These are phyloP conservation scores for Cephus rjabovi DNA, from an alignment of 2,888 invertebrate genomes.

Conservation along the genomic window DNA sequence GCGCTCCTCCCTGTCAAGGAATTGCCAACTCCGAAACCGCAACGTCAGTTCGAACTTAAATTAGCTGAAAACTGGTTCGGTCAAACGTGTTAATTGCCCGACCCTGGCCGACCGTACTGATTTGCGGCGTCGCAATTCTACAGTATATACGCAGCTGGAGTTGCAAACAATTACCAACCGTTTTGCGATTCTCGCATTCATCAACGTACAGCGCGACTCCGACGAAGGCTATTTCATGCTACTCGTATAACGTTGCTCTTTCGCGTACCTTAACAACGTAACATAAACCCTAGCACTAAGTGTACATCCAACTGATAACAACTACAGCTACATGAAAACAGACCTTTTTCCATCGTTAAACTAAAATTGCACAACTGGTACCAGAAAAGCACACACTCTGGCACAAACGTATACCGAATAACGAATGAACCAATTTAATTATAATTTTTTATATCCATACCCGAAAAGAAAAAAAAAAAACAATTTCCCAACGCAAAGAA, in stretches of 20 bases:
- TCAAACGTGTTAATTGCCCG: constrained; percentile 44
- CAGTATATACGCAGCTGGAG: constrained; percentile 29
- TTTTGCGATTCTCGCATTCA: not conserved
- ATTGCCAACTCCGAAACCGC: not conserved
- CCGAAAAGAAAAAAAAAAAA: not conserved
- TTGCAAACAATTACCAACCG: not conserved
- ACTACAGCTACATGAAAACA: constrained; percentile 14
- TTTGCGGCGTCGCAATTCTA: constrained; percentile 37
- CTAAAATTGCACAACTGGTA: not conserved
- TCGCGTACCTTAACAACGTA: constrained; percentile 25
- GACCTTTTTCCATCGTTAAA: not conserved
- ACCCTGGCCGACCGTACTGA: constrained; percentile 28
- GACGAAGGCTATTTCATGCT: constrained; percentile 28
- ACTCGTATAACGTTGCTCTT: constrained; percentile 6
- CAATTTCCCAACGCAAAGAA: not conserved
- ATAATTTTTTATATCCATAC: not conserved
- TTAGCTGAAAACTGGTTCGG: constrained; percentile 38
- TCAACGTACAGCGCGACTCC: not conserved
- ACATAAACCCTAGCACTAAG: constrained; percentile 35
- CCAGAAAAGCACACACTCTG: not conserved
- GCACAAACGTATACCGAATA: too few species aligned
- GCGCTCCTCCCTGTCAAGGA: not conserved
- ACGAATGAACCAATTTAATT: too few species aligned
- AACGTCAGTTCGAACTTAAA: constrained; percentile 26
- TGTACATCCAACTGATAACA: constrained; percentile 28